Evolutionary conservation across 2,888 invertebrate species (phyloP).

Genomic region (Mactromeris polynyma): DNA sequence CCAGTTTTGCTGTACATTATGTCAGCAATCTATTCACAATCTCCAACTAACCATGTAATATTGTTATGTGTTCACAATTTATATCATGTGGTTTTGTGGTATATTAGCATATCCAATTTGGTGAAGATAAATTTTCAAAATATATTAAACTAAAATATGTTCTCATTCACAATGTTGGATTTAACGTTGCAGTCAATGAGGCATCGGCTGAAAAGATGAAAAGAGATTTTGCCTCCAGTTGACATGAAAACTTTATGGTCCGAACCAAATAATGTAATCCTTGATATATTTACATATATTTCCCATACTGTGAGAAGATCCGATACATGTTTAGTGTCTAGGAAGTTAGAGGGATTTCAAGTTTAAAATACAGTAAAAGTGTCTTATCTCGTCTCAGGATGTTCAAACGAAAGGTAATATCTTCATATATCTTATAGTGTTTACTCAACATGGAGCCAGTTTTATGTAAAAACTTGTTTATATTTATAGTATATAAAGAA

Average conservation of each 20-base stretch:
- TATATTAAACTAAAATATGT: neutral
- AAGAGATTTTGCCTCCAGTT: neutral
- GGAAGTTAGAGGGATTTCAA: neutral
- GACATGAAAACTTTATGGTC: conserved; percentile 1
- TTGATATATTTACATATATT: neutral
- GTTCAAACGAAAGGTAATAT: conserved; percentile 11
- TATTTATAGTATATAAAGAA: conserved; percentile 9
- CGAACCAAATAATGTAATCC: neutral
- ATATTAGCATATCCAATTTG: conserved; percentile 13
- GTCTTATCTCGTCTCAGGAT: neutral
- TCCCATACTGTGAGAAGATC: neutral
- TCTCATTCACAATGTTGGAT: neutral
- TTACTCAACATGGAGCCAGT: neutral
- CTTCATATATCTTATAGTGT: neutral
- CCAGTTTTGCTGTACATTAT: neutral
- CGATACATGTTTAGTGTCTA: neutral
- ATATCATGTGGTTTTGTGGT: neutral
- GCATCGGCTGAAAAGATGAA: conserved; percentile 9
- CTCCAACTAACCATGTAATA: neutral
- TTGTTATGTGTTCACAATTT: neutral
- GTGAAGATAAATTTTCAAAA: conserved; percentile 5
- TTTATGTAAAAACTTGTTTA: neutral
- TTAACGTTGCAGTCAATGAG: neutral
- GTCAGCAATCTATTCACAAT: conserved; percentile 1
- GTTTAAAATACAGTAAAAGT: neutral